Base-by-base conservation (phyloP, 2,797 vertebrate species). In the Typhlichthys subterraneus region DNA sequence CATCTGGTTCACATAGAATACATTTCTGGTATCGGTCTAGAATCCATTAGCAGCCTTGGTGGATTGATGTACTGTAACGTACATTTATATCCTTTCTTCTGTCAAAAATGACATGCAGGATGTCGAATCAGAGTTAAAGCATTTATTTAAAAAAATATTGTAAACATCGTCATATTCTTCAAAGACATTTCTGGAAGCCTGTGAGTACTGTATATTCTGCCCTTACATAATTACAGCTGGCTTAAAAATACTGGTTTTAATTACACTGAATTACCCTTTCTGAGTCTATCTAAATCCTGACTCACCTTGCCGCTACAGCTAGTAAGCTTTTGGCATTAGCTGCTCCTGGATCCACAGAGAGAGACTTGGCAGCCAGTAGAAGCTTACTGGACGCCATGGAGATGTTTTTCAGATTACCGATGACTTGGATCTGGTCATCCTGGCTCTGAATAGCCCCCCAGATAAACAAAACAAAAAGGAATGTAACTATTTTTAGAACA, bases 301-400 rank as follows among this genome's bases (percentile, higher is more conserved):
- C 91, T 75, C 90, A 99, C 98, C 97, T 96, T 72, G 98, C 98
- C 55, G 98, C 98, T 61, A 97, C 96, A 59, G 98, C 96, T 31
- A 99, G 91, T 49, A 99, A 96, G 77, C 98, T 99, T 87, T 99
- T 99, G 42, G 97, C 97, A n/a, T 99, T 99, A 76, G 98, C 97
- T 59, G 98, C 98, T 23, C 96, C 96, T 1, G 98, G 97, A 83
- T 99, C 98, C 70, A 99, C 97, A 45, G 97, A 99, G 42, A 99
- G 94, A 67, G 97, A 99, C 76, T 99, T 99, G 85, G 98, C 98
- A 33, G 98, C 98, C 69, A 99, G 85, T 59, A 99, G 87, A 70
- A 99, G 91, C 81, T 99, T 99, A 89, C 97, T 99, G 80, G 97
- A 99, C 1, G 98, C 97, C 98, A 99, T 99, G 0, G 98, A 99